These are phyloP conservation scores for Conops quadrifasciatus DNA, from an alignment of 2,888 invertebrate species.

Conservation along the genomic window DNA sequence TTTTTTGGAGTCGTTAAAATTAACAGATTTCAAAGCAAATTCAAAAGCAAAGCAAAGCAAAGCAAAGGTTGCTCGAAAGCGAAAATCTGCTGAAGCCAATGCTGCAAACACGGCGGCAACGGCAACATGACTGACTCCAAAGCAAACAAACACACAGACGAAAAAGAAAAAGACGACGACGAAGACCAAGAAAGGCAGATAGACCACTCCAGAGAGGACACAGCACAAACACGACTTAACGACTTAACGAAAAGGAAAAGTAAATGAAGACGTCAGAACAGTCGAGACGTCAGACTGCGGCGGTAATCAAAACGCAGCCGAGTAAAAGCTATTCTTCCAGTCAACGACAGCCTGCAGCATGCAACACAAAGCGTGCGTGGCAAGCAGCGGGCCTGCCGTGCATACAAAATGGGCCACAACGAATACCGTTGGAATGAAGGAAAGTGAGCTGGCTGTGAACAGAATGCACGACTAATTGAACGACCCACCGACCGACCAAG, in stretches of 20 bases:
- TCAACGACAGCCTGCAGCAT: not conserved
- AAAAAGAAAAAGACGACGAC: not conserved
- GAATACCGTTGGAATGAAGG: constrained; percentile 18
- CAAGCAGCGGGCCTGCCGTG: not conserved
- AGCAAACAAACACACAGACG: not conserved
- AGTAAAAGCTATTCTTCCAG: constrained; percentile 11
- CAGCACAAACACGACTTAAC: not conserved
- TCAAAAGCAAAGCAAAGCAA: too few species aligned
- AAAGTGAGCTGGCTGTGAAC: too few species aligned
- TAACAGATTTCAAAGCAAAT: constrained; percentile 19
- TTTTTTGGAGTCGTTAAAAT: not conserved
- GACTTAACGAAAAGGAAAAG: not conserved
- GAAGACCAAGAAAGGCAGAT: not conserved
- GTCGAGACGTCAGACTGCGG: not conserved
- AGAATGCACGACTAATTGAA: too few species aligned
- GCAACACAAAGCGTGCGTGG: not conserved
- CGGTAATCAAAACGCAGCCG: not conserved
- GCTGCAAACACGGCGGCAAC: not conserved
- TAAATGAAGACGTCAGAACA: not conserved
- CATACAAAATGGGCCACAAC: constrained; percentile 26
- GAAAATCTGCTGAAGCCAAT: constrained; percentile 12
- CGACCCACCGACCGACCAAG: too few species aligned
- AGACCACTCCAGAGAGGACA: not conserved
- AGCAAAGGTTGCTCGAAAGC: not conserved
- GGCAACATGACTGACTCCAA: not conserved